Evolutionary conservation across 1,140 invertebrate species (phyloP).

Genomic region (Musca vetustissima): DNA sequence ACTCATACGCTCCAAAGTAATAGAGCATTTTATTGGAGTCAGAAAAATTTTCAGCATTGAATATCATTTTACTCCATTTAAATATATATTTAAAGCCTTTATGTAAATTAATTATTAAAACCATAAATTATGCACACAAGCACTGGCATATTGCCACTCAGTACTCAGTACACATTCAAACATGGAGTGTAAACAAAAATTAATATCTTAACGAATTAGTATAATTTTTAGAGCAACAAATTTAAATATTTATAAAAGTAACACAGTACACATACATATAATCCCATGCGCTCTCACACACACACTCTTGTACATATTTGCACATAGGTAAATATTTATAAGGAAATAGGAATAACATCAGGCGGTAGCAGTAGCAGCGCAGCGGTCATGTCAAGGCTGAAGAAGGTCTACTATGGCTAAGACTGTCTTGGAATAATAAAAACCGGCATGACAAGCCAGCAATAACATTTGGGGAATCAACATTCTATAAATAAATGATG

Average conservation of each 20-base stretch:
- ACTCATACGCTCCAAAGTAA: too few species aligned
- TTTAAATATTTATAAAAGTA: constrained; percentile 13
- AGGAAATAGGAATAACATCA: not conserved
- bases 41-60: too few species aligned
- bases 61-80: too few species aligned
- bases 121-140: too few species aligned
- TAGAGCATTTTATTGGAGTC: too few species aligned
- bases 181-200: not conserved
- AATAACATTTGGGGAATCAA: constrained; percentile 7
- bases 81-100: too few species aligned
- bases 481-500: constrained; percentile 19
- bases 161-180: too few species aligned
- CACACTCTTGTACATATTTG: too few species aligned
- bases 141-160: too few species aligned
- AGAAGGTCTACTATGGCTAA: not conserved
- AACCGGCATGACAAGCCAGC: not conserved
- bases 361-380: not conserved
- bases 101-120: too few species aligned
- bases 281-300: not conserved
- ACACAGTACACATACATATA: not conserved
- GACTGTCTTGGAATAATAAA: not conserved
- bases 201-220: constrained; percentile 14
- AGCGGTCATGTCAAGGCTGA: not conserved
- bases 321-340: constrained; percentile 1
- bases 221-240: constrained; percentile 12